phyloP scores from a whole-genome alignment of 2,797 vertebrate species.

The Zenarchopterus dispar region DNA sequence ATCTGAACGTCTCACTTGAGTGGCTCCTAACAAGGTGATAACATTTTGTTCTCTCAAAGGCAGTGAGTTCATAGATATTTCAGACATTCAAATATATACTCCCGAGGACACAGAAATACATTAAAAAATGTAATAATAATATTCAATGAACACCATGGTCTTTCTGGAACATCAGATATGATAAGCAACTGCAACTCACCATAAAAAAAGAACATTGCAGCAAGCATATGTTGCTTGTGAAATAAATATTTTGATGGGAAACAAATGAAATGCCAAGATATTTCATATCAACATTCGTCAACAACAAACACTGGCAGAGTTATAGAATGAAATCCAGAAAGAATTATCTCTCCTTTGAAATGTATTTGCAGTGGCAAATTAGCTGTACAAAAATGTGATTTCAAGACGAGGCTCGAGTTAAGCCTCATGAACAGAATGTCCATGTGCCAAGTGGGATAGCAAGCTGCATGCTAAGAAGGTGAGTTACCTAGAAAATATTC shows the following conservation, averaged over 20 bases:
- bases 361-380: conserved; percentile 6
- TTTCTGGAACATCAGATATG: too few relatives aligned
- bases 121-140: too few relatives aligned
- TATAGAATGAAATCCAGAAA: conserved; percentile 1
- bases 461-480: neutral
- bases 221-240: neutral
- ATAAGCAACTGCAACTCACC: neutral
- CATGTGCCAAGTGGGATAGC: neutral
- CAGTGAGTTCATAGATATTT: too few relatives aligned
- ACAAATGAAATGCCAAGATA: conserved; percentile 1
- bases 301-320: conserved; percentile 10
- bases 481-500: neutral
- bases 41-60: too few relatives aligned
- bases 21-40: too few relatives aligned
- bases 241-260: conserved; percentile 1
- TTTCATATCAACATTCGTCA: conserved; percentile 10
- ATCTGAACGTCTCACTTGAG: too few relatives aligned
- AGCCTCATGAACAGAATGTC: neutral
- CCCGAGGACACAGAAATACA: too few relatives aligned
- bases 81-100: too few relatives aligned
- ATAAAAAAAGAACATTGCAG: neutral
- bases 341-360: neutral
- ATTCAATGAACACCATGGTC: neutral
- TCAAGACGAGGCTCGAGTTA: neutral
- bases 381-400: conserved; percentile 1